Evolutionary conservation across 2,888 invertebrate genomes (phyloP).

Genomic region (Drepanosiphum platanoidis): DNA sequence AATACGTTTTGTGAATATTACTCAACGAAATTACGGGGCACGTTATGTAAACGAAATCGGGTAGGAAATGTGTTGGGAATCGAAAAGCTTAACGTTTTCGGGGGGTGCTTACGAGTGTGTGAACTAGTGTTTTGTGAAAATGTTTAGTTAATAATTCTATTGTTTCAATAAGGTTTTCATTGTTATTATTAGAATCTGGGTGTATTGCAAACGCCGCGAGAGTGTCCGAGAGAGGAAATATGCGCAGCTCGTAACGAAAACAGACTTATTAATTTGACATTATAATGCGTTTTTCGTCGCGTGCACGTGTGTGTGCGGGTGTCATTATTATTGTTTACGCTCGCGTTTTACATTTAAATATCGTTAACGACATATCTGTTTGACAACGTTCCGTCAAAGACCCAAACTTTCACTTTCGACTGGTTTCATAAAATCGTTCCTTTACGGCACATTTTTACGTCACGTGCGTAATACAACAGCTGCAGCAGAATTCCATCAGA

Average conservation of each 20-base stretch:
- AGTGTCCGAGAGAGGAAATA: not conserved
- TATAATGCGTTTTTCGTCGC: not conserved
- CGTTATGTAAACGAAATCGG: too few species aligned
- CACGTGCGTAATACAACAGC: not conserved
- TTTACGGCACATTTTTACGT: slow-evolving; percentile 26
- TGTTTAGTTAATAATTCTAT: too few species aligned
- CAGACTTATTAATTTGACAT: not conserved
- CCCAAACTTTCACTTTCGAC: slow-evolving; percentile 53
- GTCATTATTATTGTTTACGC: not conserved
- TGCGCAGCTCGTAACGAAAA: not conserved
- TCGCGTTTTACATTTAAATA: not conserved
- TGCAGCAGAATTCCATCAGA: not conserved
- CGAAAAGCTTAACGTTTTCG: too few species aligned
- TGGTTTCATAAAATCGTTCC: slow-evolving; percentile 43
- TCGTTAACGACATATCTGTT: slow-evolving; percentile 22
- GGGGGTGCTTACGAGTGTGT: too few species aligned
- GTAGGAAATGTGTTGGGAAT: too few species aligned
- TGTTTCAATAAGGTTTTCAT: too few species aligned
- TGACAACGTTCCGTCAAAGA: slow-evolving; percentile 47
- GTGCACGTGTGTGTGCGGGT: not conserved
- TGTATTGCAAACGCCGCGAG: not conserved
- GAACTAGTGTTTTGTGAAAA: too few species aligned
- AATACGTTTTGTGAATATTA: too few species aligned
- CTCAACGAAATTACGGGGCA: too few species aligned
- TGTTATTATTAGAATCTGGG: too few species aligned